phyloP scores from a whole-genome alignment of 2,888 invertebrate species.

The Balanococcus diminutus region DNA sequence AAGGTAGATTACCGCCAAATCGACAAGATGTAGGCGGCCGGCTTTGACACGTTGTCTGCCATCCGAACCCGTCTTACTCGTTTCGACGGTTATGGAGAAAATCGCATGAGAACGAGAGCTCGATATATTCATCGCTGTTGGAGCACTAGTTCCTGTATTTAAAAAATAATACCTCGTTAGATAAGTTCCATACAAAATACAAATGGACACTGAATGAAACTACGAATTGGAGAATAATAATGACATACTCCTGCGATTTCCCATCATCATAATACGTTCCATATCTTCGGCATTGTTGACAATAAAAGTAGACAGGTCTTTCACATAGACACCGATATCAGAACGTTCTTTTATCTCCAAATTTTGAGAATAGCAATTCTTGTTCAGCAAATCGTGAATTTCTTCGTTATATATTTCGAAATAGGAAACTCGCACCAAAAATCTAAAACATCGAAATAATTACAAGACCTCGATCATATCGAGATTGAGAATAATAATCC shows the following conservation, averaged over 20 bases:
- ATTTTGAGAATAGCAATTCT: conserved; percentile 70
- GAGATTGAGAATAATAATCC: not conserved
- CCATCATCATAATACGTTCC: conserved; percentile 92
- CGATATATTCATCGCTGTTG: conserved; percentile 97
- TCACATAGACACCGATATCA: conserved; percentile 97
- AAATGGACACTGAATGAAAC: not conserved
- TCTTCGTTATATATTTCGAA: conserved; percentile 99
- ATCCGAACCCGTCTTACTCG: conserved; percentile 81
- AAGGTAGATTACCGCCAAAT: conserved; percentile 94
- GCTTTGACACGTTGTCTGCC: conserved; percentile 88
- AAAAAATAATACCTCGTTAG: not conserved
- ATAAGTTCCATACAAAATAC: not conserved
- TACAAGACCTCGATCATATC: not conserved
- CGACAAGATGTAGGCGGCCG: conserved; percentile 97
- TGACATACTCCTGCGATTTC: conserved; percentile 89
- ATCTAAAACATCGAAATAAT: conserved; percentile 66
- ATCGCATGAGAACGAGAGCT: conserved; percentile 98
- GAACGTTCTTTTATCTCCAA: conserved; percentile 94
- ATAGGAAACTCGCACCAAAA: conserved; percentile 95
- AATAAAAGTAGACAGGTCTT: conserved; percentile 96
- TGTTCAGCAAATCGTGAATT: conserved; percentile 90
- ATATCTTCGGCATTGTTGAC: conserved; percentile 96
- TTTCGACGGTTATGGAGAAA: conserved; percentile 97
- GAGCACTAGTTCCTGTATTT: conserved; percentile 74
- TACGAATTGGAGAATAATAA: not conserved